Conservation (phyloP, 2,888 invertebrate genomes). For the Hemaris fuciformis region DNA sequence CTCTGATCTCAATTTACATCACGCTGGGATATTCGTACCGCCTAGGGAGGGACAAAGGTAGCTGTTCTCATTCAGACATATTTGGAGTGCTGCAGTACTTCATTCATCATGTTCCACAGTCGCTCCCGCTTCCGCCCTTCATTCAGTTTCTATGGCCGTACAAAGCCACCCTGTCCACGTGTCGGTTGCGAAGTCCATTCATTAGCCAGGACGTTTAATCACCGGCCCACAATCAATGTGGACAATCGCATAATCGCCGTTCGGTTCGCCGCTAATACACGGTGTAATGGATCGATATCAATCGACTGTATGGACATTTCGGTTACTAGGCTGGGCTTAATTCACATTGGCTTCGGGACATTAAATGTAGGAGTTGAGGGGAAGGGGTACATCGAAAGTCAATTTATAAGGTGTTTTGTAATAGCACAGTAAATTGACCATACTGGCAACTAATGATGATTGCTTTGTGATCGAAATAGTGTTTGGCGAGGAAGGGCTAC, state of each 20-base stretch:
- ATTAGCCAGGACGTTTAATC: slow-evolving; percentile 14
- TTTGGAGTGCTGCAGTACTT: too few species aligned
- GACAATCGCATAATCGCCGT: neutral
- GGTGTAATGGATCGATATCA: neutral
- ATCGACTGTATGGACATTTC: neutral
- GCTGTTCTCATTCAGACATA: too few species aligned
- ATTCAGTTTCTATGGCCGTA: neutral
- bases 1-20: too few species aligned
- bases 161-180: neutral
- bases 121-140: neutral
- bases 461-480: too few species aligned
- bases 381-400: neutral
- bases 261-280: neutral
- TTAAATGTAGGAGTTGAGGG: neutral
- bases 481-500: too few species aligned
- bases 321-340: neutral
- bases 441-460: too few species aligned
- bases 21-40: too few species aligned
- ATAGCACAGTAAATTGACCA: too few species aligned
- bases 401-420: too few species aligned
- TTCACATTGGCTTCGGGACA: neutral
- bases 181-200: neutral
- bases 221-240: slow-evolving; percentile 10
- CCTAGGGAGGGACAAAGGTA: too few species aligned
- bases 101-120: neutral